Evolutionary conservation across 2,113 vertebrate genomes (phyloP).

Genomic region (Addax nasomaculatus): DNA sequence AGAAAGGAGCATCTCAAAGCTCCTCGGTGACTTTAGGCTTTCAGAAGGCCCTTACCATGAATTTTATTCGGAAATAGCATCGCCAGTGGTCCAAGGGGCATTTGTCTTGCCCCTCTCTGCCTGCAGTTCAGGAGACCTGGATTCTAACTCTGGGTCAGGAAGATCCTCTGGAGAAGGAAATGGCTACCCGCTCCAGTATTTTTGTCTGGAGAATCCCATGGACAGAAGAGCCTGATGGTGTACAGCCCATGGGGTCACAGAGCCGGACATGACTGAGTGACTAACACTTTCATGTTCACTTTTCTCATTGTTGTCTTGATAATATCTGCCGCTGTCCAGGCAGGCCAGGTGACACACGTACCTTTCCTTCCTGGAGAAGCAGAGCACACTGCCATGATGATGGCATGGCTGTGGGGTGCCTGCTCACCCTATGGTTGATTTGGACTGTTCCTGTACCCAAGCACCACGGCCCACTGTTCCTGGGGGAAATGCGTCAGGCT

Average conservation of each 20-base stretch:
- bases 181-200: not conserved
- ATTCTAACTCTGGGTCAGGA: not conserved
- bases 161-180: not conserved
- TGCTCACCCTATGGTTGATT: not conserved
- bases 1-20: not conserved
- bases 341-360: not conserved
- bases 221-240: not conserved
- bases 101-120: not conserved
- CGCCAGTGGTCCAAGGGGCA: not conserved
- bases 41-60: not conserved
- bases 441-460: not conserved
- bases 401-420: not conserved
- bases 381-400: not conserved
- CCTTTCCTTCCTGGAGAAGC: not conserved
- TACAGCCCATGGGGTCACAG: not conserved
- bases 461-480: not conserved
- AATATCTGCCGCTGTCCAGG: not conserved
- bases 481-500: not conserved
- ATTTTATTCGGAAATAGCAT: not conserved
- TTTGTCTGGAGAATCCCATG: not conserved
- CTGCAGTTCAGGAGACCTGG: not conserved
- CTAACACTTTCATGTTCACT: not conserved
- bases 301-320: not conserved
- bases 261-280: not conserved
- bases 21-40: not conserved